A percentile compares a stretch with the other conserved stretches of the same genome.
phyloP scores from a whole-genome alignment of 2,888 invertebrate species.

The Choreutis nemorana region DNA sequence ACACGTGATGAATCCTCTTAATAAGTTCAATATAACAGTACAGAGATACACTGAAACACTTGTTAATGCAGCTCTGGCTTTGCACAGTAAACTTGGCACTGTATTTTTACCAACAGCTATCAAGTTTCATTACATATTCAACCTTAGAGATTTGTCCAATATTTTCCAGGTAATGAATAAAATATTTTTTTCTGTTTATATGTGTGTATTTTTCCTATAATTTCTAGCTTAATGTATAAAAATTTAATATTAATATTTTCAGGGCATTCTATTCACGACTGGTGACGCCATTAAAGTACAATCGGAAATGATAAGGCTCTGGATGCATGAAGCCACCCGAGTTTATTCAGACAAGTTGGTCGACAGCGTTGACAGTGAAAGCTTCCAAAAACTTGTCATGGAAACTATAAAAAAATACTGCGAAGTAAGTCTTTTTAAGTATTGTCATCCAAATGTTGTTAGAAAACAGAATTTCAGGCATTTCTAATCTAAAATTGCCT shows the following conservation, averaged over 20 bases:
- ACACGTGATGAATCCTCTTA: slow-evolving; percentile 71
- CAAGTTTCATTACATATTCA: slow-evolving; percentile 95
- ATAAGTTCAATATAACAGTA: slow-evolving; percentile 72
- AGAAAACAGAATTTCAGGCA: too few species aligned
- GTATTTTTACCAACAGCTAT: slow-evolving; percentile 91
- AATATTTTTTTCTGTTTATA: not conserved
- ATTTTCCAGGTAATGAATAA: slow-evolving; percentile 81
- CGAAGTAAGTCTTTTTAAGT: slow-evolving; percentile 60
- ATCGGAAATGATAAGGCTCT: slow-evolving; percentile 79
- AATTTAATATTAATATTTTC: slow-evolving; percentile 9
- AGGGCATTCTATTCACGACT: slow-evolving; percentile 87
- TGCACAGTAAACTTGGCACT: slow-evolving; percentile 78
- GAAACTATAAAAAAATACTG: slow-evolving; percentile 84
- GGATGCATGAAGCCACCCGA: slow-evolving; percentile 89
- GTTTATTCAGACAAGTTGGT: slow-evolving; percentile 93
- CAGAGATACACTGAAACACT: slow-evolving; percentile 68
- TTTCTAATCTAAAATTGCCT: too few species aligned
- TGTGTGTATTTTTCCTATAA: not conserved
- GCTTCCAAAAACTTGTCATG: slow-evolving; percentile 73
- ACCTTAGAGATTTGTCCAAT: slow-evolving; percentile 90
- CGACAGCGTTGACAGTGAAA: slow-evolving; percentile 78
- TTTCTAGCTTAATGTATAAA: not conserved
- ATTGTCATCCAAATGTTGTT: too few species aligned
- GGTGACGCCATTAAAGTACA: slow-evolving; percentile 76
- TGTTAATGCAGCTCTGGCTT: slow-evolving; percentile 74